Conservation (phyloP, 2,888 invertebrate species). For the Craniophora ligustri region DNA sequence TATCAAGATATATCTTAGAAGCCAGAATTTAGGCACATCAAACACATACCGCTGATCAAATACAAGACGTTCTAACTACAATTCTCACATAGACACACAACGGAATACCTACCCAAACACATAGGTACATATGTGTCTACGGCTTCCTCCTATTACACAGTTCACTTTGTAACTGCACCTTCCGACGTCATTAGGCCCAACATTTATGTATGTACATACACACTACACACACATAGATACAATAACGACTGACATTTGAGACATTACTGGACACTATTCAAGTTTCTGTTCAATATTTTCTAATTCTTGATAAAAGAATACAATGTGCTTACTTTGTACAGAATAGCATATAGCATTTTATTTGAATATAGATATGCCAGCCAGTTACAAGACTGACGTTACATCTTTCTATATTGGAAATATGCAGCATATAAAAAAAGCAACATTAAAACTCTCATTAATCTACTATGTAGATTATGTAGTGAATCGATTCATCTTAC, state of each 20-base stretch:
- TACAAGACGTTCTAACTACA: constrained; percentile 27
- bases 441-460: neutral
- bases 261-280: no score
- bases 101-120: constrained; percentile 1
- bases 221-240: neutral
- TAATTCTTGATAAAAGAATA: no score
- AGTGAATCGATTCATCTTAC: constrained; percentile 65
- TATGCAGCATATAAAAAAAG: no score
- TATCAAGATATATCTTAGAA: neutral
- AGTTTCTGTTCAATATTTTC: no score
- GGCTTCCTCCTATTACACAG: constrained; percentile 32
- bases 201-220: neutral
- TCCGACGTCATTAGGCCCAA: constrained; percentile 23
- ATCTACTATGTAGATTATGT: neutral
- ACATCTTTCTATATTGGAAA: no score
- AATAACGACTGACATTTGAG: no score
- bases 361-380: no score
- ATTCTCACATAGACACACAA: constrained; percentile 7
- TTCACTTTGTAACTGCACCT: constrained; percentile 40
- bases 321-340: no score
- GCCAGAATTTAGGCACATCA: neutral
- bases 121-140: neutral
- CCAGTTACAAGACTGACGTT: no score
- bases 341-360: no score
- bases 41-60: constrained; percentile 29